phyloP scores from a whole-genome alignment of 1,140 invertebrate genomes.

The roundworm (Caenorhabditis elegans) region DNA sequence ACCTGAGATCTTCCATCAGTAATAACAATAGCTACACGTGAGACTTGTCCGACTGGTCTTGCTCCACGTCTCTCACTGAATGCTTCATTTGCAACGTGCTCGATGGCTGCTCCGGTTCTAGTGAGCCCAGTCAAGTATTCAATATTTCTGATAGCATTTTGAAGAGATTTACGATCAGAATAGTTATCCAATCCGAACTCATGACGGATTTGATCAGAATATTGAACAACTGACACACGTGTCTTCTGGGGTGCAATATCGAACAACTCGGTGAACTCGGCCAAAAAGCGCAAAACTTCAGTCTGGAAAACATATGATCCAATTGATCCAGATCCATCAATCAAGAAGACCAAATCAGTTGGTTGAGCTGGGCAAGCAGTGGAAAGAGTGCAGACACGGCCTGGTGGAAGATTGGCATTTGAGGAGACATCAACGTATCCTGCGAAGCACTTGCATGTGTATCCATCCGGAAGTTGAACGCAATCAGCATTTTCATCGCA shows the following conservation, averaged over 20 bases:
- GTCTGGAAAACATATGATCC: constrained; percentile 65
- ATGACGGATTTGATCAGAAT: constrained; percentile 65
- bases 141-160: constrained; percentile 60
- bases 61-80: constrained; percentile 64
- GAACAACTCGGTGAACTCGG: constrained; percentile 65
- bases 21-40: constrained; percentile 64
- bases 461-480: constrained; percentile 64
- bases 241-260: constrained; percentile 65
- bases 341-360: constrained; percentile 63
- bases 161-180: constrained; percentile 56
- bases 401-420: constrained; percentile 62
- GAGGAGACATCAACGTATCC: constrained; percentile 67
- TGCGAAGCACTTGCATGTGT: constrained; percentile 57
- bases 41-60: constrained; percentile 50
- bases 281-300: constrained; percentile 62
- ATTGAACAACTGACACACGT: constrained; percentile 64
- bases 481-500: constrained; percentile 67
- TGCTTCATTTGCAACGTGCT: constrained; percentile 66
- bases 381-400: constrained; percentile 64
- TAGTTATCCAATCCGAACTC: constrained; percentile 65
- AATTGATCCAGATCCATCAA: constrained; percentile 65
- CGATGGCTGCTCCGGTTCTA: constrained; percentile 64
- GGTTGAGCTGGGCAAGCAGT: constrained; percentile 64
- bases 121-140: constrained; percentile 65
- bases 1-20: constrained; percentile 59